Conservation (phyloP, 2,888 invertebrate species). For the Melanostoma mellinum region DNA sequence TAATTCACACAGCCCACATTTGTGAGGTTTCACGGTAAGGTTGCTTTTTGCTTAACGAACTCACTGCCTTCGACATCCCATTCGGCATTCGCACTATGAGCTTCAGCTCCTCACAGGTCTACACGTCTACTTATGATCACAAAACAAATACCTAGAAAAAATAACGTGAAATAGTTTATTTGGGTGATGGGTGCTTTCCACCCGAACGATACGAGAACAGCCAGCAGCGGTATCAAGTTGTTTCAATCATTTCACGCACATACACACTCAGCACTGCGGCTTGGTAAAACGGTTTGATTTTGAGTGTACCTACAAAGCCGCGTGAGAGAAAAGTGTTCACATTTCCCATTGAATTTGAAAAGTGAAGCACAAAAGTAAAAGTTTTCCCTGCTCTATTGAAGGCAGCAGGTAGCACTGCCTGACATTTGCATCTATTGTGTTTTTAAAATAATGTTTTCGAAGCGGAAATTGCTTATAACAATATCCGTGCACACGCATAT, state of each 20-base stretch:
- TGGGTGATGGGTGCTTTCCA: slow-evolving; percentile 6
- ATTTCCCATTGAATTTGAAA: slow-evolving; percentile 39
- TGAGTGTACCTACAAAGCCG: slow-evolving; percentile 14
- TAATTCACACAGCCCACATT: slow-evolving; percentile 54
- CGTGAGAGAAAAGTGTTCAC: neutral
- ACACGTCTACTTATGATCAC: slow-evolving; percentile 23
- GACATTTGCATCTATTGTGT: slow-evolving; percentile 59
- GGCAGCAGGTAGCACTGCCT: neutral
- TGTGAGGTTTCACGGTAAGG: slow-evolving; percentile 38
- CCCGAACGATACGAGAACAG: too few relatives aligned
- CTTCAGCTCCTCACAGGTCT: neutral
- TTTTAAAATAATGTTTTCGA: slow-evolving; percentile 37
- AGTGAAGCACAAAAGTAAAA: slow-evolving; percentile 51
- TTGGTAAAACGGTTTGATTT: slow-evolving; percentile 49
- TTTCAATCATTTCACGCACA: slow-evolving; percentile 45
- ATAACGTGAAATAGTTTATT: slow-evolving; percentile 43
- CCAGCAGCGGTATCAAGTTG: slow-evolving; percentile 27
- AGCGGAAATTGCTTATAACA: slow-evolving; percentile 70
- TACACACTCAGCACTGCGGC: slow-evolving; percentile 24
- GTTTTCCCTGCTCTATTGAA: slow-evolving; percentile 39
- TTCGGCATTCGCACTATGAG: neutral
- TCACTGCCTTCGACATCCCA: neutral
- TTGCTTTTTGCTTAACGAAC: slow-evolving; percentile 51
- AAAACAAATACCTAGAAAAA: slow-evolving; percentile 10
- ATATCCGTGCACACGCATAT: slow-evolving; percentile 51